Evolutionary conservation across 2,888 invertebrate genomes (phyloP).

Genomic region (Eristalinus sepulchralis): DNA sequence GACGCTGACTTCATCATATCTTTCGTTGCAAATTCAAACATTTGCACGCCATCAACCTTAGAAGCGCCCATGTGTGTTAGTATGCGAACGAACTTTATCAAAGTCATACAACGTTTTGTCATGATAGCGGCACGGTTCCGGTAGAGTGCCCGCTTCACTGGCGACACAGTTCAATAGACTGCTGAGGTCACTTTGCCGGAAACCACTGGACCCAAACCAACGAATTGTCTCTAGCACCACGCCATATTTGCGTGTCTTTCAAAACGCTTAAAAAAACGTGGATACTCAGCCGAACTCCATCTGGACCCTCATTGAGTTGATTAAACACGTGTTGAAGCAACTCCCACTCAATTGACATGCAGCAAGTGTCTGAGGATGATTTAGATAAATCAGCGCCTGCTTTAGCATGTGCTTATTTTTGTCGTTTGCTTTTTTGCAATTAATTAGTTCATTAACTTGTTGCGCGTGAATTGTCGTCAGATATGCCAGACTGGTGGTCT

Average conservation of each 20-base stretch:
- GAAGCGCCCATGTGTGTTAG: background rate
- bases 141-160: constrained; percentile 38
- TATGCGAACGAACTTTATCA: background rate
- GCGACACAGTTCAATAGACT: constrained; percentile 61
- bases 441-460: constrained; percentile 52
- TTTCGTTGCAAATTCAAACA: constrained; percentile 48
- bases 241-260: background rate
- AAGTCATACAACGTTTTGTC: background rate
- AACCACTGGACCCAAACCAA: constrained; percentile 5
- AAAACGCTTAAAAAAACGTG: too few species aligned
- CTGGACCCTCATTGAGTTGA: background rate
- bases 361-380: constrained; percentile 34
- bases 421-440: background rate
- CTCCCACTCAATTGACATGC: constrained; percentile 39
- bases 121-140: constrained; percentile 38
- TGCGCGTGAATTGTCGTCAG: constrained; percentile 13
- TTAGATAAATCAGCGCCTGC: constrained; percentile 27
- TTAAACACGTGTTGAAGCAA: constrained; percentile 7
- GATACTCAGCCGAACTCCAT: background rate
- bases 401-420: background rate
- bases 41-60: constrained; percentile 50
- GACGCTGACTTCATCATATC: constrained; percentile 25
- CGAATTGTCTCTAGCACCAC: background rate
- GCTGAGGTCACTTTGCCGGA: constrained; percentile 57
- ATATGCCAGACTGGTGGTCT: constrained; percentile 8